phyloP scores from a whole-genome alignment of 2,888 invertebrate genomes.

The Antitype chi region DNA sequence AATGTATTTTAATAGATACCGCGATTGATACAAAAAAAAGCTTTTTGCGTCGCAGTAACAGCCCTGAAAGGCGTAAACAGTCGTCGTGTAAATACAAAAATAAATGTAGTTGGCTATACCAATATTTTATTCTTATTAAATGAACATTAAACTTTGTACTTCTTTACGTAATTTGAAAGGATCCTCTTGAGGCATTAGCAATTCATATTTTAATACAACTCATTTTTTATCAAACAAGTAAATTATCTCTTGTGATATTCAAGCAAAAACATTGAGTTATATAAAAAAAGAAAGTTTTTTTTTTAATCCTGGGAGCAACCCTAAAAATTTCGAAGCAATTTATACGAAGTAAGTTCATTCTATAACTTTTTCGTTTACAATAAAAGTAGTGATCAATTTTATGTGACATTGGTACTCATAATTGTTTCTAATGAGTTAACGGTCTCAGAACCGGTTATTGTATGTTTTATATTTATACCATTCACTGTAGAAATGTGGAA shows the following conservation, averaged over 20 bases:
- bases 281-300: not conserved
- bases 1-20: not conserved
- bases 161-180: constrained; percentile 28
- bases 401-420: constrained; percentile 64
- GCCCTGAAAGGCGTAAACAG: constrained; percentile 53
- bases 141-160: constrained; percentile 24
- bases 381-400: constrained; percentile 60
- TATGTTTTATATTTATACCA: constrained; percentile 66
- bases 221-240: constrained; percentile 3
- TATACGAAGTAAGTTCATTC: constrained; percentile 38
- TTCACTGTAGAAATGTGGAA: constrained; percentile 68
- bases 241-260: constrained; percentile 6
- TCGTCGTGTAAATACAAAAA: constrained; percentile 45
- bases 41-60: constrained; percentile 17
- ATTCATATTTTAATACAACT: constrained; percentile 36
- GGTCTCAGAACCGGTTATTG: constrained; percentile 67
- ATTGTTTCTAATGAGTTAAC: constrained; percentile 73
- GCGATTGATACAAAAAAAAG: not conserved
- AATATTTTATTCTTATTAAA: constrained; percentile 50
- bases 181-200: constrained; percentile 37
- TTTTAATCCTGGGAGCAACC: constrained; percentile 32
- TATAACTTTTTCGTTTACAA: constrained; percentile 34
- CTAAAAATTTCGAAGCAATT: constrained; percentile 31
- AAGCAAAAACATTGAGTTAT: not conserved
- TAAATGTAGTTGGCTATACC: constrained; percentile 34